Evolutionary conservation across 2,113 vertebrate species (phyloP).

Genomic region (Cyprinodon tularosa): DNA sequence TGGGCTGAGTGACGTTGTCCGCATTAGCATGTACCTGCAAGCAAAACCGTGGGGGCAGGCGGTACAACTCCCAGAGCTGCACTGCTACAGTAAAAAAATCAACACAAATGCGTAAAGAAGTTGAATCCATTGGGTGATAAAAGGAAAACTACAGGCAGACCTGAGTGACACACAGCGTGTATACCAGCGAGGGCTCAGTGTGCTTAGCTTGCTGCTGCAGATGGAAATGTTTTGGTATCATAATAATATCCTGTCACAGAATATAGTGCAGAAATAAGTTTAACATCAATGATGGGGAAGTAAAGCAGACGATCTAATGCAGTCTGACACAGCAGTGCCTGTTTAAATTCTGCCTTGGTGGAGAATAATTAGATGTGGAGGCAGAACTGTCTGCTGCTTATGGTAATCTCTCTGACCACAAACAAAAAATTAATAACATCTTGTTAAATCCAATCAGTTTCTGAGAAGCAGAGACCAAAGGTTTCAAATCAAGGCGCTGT

Average conservation of each 20-base stretch:
- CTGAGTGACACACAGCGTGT: too few species aligned
- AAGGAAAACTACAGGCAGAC: too few species aligned
- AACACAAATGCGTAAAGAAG: too few species aligned
- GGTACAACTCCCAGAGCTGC: too few species aligned
- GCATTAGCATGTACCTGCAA: too few species aligned
- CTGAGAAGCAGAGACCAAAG: neutral
- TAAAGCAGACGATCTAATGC: conserved; percentile 2
- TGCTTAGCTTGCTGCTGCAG: too few species aligned
- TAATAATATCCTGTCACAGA: neutral
- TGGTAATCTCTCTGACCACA: neutral
- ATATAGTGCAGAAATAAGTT: conserved; percentile 3
- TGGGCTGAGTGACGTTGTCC: too few species aligned
- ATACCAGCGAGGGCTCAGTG: too few species aligned
- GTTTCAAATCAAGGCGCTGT: neutral
- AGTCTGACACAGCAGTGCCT: conserved; percentile 3
- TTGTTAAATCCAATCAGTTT: conserved; percentile 4
- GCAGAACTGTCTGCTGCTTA: neutral
- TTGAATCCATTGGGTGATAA: too few species aligned
- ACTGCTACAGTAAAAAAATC: too few species aligned
- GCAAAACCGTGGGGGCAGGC: too few species aligned
- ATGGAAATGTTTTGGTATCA: neutral
- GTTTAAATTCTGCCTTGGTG: neutral
- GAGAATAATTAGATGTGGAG: conserved; percentile 8
- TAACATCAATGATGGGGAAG: conserved; percentile 6
- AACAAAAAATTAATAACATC: conserved; percentile 1